These are phyloP conservation scores for Drosophila kambysellisi DNA, from an alignment of 2,888 invertebrate species.

Conservation along the genomic window DNA sequence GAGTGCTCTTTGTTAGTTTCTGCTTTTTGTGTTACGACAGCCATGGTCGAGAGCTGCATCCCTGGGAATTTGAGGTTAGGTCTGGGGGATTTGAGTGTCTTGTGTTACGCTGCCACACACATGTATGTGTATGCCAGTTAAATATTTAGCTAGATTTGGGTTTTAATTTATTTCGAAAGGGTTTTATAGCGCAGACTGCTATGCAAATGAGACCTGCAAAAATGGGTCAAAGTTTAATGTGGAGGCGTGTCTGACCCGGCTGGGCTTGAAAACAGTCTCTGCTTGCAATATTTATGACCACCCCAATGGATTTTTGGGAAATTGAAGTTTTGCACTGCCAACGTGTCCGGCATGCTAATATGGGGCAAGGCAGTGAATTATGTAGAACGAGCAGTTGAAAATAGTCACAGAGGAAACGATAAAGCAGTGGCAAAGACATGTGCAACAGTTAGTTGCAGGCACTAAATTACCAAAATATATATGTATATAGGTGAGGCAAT, in stretches of 20 bases:
- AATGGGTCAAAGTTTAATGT: constrained; percentile 71
- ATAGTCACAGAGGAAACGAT: background rate
- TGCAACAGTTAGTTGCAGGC: constrained; percentile 29
- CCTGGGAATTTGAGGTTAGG: constrained; percentile 22
- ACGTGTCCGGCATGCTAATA: constrained; percentile 50
- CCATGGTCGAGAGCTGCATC: constrained; percentile 17
- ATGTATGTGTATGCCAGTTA: constrained; percentile 47
- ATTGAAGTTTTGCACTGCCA: constrained; percentile 32
- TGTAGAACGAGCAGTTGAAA: background rate
- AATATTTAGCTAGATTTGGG: constrained; percentile 70
- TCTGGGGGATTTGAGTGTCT: constrained; percentile 11
- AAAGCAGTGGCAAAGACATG: background rate
- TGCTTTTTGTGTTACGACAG: constrained; percentile 9
- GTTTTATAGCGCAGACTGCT: constrained; percentile 38
- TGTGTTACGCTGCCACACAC: constrained; percentile 1
- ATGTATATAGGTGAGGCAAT: background rate
- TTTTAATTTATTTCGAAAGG: constrained; percentile 73
- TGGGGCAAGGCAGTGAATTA: background rate
- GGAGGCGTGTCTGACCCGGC: constrained; percentile 48
- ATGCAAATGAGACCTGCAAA: constrained; percentile 66
- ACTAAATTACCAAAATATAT: constrained; percentile 4
- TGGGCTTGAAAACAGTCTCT: constrained; percentile 1
- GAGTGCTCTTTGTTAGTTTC: constrained; percentile 42
- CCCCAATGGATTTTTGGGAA: constrained; percentile 17
- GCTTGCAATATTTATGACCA: constrained; percentile 46